A percentile compares a stretch with the other conserved stretches of the same genome.
Conservation (phyloP, 2,113 vertebrate genomes). For the Pimephales promelas region DNA sequence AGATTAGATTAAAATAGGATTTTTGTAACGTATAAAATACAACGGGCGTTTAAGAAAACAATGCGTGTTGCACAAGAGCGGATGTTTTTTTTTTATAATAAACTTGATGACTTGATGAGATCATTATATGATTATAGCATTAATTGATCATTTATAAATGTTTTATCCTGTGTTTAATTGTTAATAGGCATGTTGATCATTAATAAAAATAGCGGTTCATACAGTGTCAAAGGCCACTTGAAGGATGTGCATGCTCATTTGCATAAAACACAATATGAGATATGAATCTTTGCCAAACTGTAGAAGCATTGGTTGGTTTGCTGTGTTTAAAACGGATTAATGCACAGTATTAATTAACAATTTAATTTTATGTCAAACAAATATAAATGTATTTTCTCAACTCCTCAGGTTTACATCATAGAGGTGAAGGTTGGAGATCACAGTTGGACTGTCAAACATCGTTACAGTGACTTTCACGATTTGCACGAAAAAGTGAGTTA, state of each 20-base stretch:
- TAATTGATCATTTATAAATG: background rate
- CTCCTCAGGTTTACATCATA: conserved; percentile 89
- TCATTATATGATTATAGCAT: no score
- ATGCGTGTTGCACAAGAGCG: background rate
- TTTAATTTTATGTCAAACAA: background rate
- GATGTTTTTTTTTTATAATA: no score
- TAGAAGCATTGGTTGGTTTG: background rate
- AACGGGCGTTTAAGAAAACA: background rate
- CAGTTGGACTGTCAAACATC: conserved; percentile 93
- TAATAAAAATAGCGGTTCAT: background rate
- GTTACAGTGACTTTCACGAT: conserved; percentile 96
- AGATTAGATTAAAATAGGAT: background rate
- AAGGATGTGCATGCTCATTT: background rate
- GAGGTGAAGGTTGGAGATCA: conserved; percentile 87
- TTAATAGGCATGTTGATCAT: background rate
- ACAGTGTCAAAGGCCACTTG: background rate
- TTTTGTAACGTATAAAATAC: background rate
- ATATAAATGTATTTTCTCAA: background rate
- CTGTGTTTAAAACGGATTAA: background rate
- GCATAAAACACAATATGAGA: background rate
- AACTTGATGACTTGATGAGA: no score
- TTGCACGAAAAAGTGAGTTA: conserved; percentile 91
- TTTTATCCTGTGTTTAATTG: background rate
- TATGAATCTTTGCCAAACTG: background rate
- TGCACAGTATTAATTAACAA: background rate